Evolutionary conservation across 2,797 vertebrate genomes (phyloP).

Genomic region (Sebastes ruberrimus): DNA sequence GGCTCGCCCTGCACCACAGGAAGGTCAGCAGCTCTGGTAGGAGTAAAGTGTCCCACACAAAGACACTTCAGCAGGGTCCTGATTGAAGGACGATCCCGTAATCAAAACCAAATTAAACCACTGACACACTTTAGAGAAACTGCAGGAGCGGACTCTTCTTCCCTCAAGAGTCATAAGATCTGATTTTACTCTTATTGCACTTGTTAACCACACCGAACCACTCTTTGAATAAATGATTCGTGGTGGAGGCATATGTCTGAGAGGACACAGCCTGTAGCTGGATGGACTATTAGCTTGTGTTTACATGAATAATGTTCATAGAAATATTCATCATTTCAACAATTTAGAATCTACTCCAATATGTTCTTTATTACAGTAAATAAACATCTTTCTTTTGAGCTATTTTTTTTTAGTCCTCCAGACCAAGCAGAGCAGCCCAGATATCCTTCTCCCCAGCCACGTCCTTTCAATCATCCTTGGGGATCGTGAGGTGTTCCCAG

Average conservation of each 20-base stretch:
- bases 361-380: background rate
- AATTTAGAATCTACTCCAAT: background rate
- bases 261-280: background rate
- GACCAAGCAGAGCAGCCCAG: background rate
- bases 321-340: background rate
- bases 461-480: background rate
- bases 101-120: conserved; percentile 32
- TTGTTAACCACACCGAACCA: background rate
- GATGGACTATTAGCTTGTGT: background rate
- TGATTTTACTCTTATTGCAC: conserved; percentile 1
- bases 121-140: background rate
- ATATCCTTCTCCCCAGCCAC: background rate
- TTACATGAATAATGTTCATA: background rate
- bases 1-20: background rate
- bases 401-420: background rate
- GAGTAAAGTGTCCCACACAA: conserved; percentile 9
- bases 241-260: background rate
- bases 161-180: background rate
- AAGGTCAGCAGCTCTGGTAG: conserved; percentile 16
- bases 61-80: conserved; percentile 17
- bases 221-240: background rate
- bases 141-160: background rate
- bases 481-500: background rate
- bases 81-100: conserved; percentile 26
- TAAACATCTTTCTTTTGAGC: background rate